A percentile compares a stretch with the other conserved stretches of the same genome.
Conservation (phyloP, 2,113 vertebrate genomes). For the Colossoma macropomum region DNA sequence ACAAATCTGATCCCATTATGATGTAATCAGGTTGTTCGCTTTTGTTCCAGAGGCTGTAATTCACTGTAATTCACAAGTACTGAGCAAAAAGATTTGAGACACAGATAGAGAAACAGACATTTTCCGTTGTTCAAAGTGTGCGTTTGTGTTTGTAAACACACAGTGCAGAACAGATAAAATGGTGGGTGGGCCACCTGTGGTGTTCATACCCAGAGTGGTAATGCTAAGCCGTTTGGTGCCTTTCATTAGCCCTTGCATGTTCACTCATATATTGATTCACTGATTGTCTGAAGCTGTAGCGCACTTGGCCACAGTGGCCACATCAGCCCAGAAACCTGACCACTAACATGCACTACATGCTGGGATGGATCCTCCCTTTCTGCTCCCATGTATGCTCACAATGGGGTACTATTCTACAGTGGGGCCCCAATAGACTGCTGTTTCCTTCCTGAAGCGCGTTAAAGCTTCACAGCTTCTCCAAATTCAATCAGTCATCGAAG, state of each 20-base stretch:
- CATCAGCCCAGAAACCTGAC: not conserved
- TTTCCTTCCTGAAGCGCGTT: conserved; percentile 60
- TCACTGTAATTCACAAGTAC: too few relatives aligned
- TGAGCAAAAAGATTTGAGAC: too few relatives aligned
- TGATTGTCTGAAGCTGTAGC: conserved; percentile 8
- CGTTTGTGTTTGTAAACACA: not conserved
- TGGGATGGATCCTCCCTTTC: not conserved
- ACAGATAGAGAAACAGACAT: not conserved
- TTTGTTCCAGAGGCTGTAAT: too few relatives aligned
- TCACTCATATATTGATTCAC: conserved; percentile 22
- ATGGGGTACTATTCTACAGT: conserved; percentile 50
- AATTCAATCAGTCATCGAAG: conserved; percentile 66
- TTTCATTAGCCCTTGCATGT: conserved; percentile 50
- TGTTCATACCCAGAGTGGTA: conserved; percentile 16
- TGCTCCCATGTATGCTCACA: not conserved
- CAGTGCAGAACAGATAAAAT: not conserved
- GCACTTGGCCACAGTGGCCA: not conserved
- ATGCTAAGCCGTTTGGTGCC: conserved; percentile 35
- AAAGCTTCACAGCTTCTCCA: conserved; percentile 66
- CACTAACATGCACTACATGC: conserved; percentile 4
- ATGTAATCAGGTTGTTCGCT: too few relatives aligned
- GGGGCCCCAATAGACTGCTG: conserved; percentile 51
- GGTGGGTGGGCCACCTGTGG: conserved; percentile 2
- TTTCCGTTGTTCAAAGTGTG: not conserved
- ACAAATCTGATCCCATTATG: not conserved